Evolutionary conservation across 2,797 vertebrate species (phyloP).

Genomic region (Chloroceryle amazona): DNA sequence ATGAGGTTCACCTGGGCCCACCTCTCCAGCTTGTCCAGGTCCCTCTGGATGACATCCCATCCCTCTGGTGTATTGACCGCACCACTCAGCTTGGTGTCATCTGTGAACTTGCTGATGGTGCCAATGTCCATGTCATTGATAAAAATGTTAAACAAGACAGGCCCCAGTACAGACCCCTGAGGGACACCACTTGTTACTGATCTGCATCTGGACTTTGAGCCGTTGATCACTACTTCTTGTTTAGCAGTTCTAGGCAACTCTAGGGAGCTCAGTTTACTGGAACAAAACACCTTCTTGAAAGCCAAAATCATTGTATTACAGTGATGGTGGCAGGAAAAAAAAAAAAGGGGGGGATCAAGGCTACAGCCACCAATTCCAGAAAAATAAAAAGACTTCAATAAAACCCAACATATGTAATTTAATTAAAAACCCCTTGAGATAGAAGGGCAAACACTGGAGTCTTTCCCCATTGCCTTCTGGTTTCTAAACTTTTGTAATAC

Average conservation of each 20-base stretch:
- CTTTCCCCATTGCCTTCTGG: not conserved
- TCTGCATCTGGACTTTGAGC: no score
- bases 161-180: no score
- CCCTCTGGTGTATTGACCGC: no score
- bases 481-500: not conserved
- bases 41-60: no score
- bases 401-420: not conserved
- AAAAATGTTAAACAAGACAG: no score
- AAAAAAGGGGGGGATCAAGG: not conserved
- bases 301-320: not conserved
- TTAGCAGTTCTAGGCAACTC: not conserved
- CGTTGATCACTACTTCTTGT: not conserved
- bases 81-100: no score
- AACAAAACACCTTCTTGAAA: not conserved
- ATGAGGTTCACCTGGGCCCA: no score
- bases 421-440: not conserved
- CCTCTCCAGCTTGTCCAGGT: no score
- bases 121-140: no score
- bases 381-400: not conserved
- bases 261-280: not conserved
- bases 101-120: no score
- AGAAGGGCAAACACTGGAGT: not conserved
- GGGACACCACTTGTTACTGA: no score
- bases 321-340: no score
- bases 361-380: not conserved